Base-by-base conservation (phyloP, 2,888 invertebrate species). In the Punctoribates punctum region DNA sequence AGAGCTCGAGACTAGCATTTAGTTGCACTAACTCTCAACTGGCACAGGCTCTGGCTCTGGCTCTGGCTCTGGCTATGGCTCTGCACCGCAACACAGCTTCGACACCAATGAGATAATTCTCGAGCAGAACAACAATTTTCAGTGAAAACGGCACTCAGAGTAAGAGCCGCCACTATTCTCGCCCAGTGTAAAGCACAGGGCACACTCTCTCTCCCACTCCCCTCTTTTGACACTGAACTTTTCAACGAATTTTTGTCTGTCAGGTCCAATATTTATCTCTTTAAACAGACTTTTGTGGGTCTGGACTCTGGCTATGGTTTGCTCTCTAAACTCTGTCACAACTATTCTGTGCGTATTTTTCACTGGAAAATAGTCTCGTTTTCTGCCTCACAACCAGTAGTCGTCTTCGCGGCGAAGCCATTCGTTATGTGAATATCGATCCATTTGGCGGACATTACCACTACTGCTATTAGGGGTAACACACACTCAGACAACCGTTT, bases 371-470 rank as follows among this genome's bases (percentile, higher is more conserved):
- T 46, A 42, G 42, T 70, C 70, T 70, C 70, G 23, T 23, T 70
- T 4, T 70, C 23, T 23, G 42, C 23, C 42, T 70, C 70, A 20
- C 65, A 65, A 65, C 65, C 46, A 70, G 70, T 46, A 34, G 70
- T 70, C 20, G 70, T 70, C 70, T 70, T 70, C 70, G 70, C 70
- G 70, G 70, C 70, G 70, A 70, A 70, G 70, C 70, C 46, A 70
- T 46, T 70, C 34, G 70, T 70, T 42, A n/a, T 34, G 65, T 23
- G 11, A 46, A 23, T 70, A 70, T 70, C 42, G 70, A 70, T 70
- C 70, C 42, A 20, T 67, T 46, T 70, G 42, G 70, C 34, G 70
- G 70, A 70, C 70, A 70, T 46, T 20, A 70, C 70, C 70, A 70
- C 70, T 70, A 11, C 70, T 46, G 23, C n/a, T 70, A 70, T 70